A percentile compares a stretch with the other conserved stretches of the same genome.
Evolutionary conservation across 2,113 vertebrate genomes (phyloP).

Genomic region (Narcine bancroftii): DNA sequence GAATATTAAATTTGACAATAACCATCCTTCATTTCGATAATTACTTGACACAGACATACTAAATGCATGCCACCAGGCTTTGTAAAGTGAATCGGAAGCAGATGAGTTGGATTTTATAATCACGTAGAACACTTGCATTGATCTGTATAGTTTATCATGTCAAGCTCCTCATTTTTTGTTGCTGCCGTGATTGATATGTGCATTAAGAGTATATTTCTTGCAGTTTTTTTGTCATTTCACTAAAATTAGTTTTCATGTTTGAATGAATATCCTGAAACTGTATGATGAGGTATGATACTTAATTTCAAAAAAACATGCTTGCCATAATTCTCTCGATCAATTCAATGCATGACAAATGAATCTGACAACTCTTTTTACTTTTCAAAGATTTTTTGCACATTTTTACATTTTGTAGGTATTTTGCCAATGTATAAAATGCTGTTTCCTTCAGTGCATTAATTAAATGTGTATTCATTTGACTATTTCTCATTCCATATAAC

Average conservation of each 20-base stretch:
- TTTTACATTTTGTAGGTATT: not conserved
- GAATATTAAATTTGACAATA: not conserved
- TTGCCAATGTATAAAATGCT: not conserved
- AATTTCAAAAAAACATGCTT: not conserved
- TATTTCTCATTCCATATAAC: too few relatives aligned
- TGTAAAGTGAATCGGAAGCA: not conserved
- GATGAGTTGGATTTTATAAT: not conserved
- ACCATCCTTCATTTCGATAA: not conserved
- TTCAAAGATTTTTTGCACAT: not conserved
- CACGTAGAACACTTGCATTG: not conserved
- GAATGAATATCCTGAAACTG: not conserved
- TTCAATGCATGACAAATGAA: not conserved
- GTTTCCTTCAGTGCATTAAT: not conserved
- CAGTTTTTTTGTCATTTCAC: not conserved
- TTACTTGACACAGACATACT: not conserved
- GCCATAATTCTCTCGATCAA: not conserved
- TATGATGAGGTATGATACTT: not conserved
- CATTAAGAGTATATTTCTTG: not conserved
- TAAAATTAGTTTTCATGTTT: not conserved
- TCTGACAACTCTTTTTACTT: not conserved
- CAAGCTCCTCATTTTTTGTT: not conserved
- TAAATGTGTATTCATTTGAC: not conserved
- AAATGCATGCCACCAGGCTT: not conserved
- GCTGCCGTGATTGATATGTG: not conserved
- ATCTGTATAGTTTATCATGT: not conserved